These are phyloP conservation scores for Arrhamphus sclerolepis DNA, from an alignment of 2,797 vertebrate species.

Conservation along the genomic window DNA sequence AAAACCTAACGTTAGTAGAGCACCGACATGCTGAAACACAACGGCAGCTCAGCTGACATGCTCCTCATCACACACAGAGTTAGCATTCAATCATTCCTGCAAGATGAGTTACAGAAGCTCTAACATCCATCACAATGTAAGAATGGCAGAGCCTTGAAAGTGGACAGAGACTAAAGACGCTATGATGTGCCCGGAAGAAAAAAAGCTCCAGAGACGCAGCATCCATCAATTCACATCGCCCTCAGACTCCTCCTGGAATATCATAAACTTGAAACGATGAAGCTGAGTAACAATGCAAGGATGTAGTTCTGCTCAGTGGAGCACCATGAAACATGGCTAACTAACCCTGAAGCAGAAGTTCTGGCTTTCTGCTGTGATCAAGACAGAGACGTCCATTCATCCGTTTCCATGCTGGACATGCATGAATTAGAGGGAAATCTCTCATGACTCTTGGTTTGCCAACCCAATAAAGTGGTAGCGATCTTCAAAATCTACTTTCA, in stretches of 20 bases:
- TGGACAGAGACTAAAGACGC: conserved; percentile 70
- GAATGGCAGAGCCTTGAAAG: conserved; percentile 67
- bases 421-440: no score
- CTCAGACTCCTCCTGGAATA: conserved; percentile 39
- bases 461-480: no score
- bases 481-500: no score
- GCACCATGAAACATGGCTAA: not conserved
- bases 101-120: conserved; percentile 65
- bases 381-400: no score
- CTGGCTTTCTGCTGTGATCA: no score
- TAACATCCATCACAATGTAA: conserved; percentile 57
- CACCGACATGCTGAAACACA: conserved; percentile 9
- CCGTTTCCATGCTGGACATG: no score
- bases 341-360: not conserved
- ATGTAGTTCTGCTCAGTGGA: conserved; percentile 11
- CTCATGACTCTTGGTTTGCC: no score
- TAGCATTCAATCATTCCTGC: conserved; percentile 51
- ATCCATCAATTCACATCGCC: conserved; percentile 57
- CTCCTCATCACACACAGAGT: conserved; percentile 40
- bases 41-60: no score
- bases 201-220: conserved; percentile 42
- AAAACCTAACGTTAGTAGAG: conserved; percentile 17
- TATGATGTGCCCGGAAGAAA: conserved; percentile 60
- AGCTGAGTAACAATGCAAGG: conserved; percentile 9
- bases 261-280: conserved; percentile 34